Evolutionary conservation across 2,113 vertebrate species (phyloP).

Genomic region (Chaetura pelagica): DNA sequence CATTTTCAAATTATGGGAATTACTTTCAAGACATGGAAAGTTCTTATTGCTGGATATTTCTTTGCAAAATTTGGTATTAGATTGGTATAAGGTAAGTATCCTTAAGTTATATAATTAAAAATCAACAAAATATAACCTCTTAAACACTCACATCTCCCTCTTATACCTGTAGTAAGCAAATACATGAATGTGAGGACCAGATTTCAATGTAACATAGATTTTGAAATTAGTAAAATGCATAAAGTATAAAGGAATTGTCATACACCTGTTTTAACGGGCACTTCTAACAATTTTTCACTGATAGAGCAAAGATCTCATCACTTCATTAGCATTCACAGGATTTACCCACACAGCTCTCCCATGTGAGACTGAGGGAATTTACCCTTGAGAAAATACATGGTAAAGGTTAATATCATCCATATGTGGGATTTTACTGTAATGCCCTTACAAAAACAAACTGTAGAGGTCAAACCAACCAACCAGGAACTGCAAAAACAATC

Average conservation of each 20-base stretch:
- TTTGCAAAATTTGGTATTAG: not conserved
- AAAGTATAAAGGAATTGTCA: not conserved
- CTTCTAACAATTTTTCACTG: not conserved
- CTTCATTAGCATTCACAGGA: not conserved
- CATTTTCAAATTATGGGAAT: not conserved
- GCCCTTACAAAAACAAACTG: not conserved
- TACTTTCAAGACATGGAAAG: not conserved
- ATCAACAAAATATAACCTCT: not conserved
- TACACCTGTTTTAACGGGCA: not conserved
- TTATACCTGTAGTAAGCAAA: not conserved
- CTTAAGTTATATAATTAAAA: not conserved
- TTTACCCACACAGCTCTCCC: not conserved
- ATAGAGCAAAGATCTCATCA: not conserved
- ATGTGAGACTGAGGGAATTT: not conserved
- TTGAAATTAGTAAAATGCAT: not conserved
- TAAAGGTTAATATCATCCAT: not conserved
- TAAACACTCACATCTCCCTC: not conserved
- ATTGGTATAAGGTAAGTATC: not conserved
- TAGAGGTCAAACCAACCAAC: not conserved
- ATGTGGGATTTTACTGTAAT: not conserved
- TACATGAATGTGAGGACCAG: not conserved
- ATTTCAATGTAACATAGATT: not conserved
- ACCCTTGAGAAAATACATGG: not conserved
- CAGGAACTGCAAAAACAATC: not conserved
- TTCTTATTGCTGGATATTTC: not conserved